These are phyloP conservation scores for Leistus spinibarbis DNA, from an alignment of 2,888 invertebrate genomes.

Conservation along the genomic window DNA sequence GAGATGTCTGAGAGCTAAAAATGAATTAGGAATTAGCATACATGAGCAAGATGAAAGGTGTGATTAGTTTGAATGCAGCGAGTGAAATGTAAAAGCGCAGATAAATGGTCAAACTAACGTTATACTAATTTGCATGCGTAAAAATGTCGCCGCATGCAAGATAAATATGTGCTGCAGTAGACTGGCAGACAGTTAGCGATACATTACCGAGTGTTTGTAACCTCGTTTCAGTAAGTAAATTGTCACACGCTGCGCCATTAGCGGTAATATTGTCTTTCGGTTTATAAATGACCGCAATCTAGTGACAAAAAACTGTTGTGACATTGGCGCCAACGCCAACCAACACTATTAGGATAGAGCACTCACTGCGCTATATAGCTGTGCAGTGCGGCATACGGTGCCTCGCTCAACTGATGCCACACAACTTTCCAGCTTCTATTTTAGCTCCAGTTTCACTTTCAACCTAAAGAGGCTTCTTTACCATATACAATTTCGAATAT, in stretches of 20 bases:
- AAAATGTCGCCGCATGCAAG: background rate
- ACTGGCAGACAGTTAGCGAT: background rate
- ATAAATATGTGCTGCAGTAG: background rate
- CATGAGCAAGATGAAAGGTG: no score
- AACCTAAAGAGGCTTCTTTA: background rate
- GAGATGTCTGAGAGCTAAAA: no score
- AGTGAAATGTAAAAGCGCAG: background rate
- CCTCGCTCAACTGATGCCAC: no score
- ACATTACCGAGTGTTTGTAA: background rate
- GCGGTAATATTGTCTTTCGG: conserved; percentile 16
- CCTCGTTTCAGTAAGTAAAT: conserved; percentile 19
- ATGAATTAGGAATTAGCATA: no score
- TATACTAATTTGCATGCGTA: background rate
- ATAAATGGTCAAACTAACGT: background rate
- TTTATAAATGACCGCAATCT: conserved; percentile 19
- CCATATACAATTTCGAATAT: no score
- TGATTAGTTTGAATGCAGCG: background rate
- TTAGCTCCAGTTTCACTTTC: background rate
- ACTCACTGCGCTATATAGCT: background rate
- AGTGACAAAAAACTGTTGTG: conserved; percentile 1
- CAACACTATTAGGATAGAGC: no score
- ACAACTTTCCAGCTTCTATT: background rate
- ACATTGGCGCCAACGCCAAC: background rate
- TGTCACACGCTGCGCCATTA: conserved; percentile 25
- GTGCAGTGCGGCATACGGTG: background rate